These are phyloP conservation scores for Diceros bicornis DNA, from an alignment of 2,797 vertebrate genomes.

Conservation along the genomic window DNA sequence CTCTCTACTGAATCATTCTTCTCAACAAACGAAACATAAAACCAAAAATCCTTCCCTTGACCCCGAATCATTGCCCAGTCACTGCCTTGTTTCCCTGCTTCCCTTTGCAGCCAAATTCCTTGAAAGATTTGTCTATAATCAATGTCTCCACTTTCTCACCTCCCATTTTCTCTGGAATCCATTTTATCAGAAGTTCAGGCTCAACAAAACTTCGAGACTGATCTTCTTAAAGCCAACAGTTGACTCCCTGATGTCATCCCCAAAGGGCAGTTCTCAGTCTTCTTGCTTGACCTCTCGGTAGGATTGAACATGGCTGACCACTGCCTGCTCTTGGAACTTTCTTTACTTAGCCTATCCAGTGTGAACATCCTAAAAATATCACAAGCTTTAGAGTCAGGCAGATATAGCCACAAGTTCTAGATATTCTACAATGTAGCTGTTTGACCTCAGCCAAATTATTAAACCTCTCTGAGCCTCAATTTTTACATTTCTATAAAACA, in stretches of 20 bases:
- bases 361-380: not conserved
- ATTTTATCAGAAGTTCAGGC: not conserved
- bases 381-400: not conserved
- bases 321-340: not conserved
- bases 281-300: not conserved
- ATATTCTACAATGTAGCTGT: not conserved
- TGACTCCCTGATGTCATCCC: not conserved
- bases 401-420: not conserved
- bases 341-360: not conserved
- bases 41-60: not conserved
- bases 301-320: not conserved
- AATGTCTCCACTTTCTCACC: not conserved
- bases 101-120: not conserved
- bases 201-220: not conserved
- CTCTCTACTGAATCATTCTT: not conserved
- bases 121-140: not conserved
- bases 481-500: not conserved
- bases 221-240: not conserved
- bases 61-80: not conserved
- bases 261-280: not conserved
- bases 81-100: not conserved
- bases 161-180: not conserved
- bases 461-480: not conserved
- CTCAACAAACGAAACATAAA: not conserved
- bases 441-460: not conserved